Conservation (phyloP, 1,140 invertebrate genomes). For the Sitodiplosis mosellana region DNA sequence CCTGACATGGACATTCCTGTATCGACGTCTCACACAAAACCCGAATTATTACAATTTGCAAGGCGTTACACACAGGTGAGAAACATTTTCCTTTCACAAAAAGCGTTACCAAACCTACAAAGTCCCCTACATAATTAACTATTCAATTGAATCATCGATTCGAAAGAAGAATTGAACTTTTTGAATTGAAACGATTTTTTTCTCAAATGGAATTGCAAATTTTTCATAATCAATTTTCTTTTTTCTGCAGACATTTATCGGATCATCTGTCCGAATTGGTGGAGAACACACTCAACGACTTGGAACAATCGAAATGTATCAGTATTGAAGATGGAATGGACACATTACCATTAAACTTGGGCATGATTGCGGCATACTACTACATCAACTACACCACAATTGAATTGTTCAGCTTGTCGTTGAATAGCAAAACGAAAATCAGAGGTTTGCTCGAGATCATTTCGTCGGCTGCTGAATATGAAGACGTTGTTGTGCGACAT, state of each 20-base stretch:
- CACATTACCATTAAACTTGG: slow-evolving; percentile 85
- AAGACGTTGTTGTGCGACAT: slow-evolving; percentile 84
- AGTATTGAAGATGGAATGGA: slow-evolving; percentile 97
- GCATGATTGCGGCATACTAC: slow-evolving; percentile 99
- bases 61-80: slow-evolving; percentile 73
- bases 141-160: no score
- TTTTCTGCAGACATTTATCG: slow-evolving; percentile 58
- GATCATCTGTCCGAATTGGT: slow-evolving; percentile 98
- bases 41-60: slow-evolving; percentile 99
- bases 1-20: slow-evolving; percentile 98
- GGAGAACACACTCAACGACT: slow-evolving; percentile 84
- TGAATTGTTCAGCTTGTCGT: slow-evolving; percentile 89
- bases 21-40: slow-evolving; percentile 92
- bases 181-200: no score
- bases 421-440: slow-evolving; percentile 96
- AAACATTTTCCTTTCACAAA: no score
- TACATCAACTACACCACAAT: slow-evolving; percentile 99
- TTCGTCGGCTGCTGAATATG: slow-evolving; percentile 92
- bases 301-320: slow-evolving; percentile 97
- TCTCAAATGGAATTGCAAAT: no score
- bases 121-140: no score
- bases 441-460: slow-evolving; percentile 95
- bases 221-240: neutral
- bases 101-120: no score
- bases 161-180: no score